Percentiles rank a stretch among this genome's conserved stretches.
Evolutionary conservation across 2,113 vertebrate species (phyloP).

Genomic region (Petaurus breviceps): DNA sequence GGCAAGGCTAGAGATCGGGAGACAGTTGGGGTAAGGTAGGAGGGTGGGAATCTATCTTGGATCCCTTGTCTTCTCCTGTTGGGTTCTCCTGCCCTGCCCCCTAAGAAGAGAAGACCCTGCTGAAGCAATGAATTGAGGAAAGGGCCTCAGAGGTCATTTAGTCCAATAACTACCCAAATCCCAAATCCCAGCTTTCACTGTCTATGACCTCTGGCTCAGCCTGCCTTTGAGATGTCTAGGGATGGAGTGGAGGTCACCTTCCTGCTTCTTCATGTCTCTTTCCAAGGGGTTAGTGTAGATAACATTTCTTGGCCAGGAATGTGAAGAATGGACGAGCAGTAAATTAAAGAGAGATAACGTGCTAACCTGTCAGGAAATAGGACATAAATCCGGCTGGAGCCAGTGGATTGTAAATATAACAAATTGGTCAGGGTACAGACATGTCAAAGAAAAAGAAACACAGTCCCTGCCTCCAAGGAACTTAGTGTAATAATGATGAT

Average conservation of each 20-base stretch:
- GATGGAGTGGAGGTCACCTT: neutral
- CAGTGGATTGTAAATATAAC: neutral
- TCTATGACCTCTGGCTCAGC: neutral
- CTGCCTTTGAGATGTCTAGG: neutral
- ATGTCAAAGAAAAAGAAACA: neutral
- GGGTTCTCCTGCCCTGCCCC: too few species aligned
- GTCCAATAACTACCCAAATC: neutral
- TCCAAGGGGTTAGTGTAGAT: neutral
- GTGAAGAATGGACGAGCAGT: neutral
- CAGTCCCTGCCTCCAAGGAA: neutral
- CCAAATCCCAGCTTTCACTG: neutral
- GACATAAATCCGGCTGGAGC: neutral
- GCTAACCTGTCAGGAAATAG: neutral
- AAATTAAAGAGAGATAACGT: neutral
- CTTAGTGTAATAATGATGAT: neutral
- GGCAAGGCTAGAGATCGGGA: neutral
- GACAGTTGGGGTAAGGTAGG: neutral
- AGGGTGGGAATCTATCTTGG: neutral
- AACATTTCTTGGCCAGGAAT: neutral
- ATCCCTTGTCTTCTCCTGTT: neutral
- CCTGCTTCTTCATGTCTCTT: neutral
- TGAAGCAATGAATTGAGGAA: neutral
- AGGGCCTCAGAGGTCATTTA: neutral
- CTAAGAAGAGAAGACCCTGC: neutral
- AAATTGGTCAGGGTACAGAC: neutral